Evolutionary conservation across 2,797 vertebrate genomes (phyloP), one percentile per base, ranked within the genome.

Genomic region (Cynopterus sphinx): DNA sequence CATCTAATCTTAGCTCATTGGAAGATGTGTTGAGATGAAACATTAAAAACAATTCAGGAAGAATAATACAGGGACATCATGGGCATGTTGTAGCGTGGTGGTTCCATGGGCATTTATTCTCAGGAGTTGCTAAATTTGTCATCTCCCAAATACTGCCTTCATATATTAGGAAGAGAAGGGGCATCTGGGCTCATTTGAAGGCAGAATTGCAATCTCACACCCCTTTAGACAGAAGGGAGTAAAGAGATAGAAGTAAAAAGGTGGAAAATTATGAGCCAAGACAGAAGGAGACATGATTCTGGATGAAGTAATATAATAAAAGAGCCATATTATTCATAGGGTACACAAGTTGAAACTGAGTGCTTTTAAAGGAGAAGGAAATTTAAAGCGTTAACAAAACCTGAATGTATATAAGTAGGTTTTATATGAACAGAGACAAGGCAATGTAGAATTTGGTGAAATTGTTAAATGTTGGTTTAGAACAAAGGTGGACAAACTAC

Each of bases 1-100:
- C 21, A 51, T 68, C 90, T 90, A 53, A 65, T 55, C 65, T 84
- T 95, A 93, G 78, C 59, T 96, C 87, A 39, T 4, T 65, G 61
- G 81, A 68, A 94, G 73, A 90, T 6, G 28, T 53, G 19, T 6
- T 53, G 51, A 88, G 39, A 67, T 17, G 36, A 94, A 63, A 79
- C 5, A 12, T 26, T 57, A 74, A 39, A 85, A 41, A 70, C 41
- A 71, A 22, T 36, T 43, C 6, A 41, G n/a, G 36, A 22, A 53
- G 43, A 90, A 53, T 10, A 12, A 39, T 13, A 22, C 12, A 83
- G 78, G 71, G 31, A 53, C 65, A 16, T 70, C 53, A 15, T 5
- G 41, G 55, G 61, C 59, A n/a, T 61, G 55, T 3, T 59, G 19
- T 26, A 26, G 77, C 61, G 1, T 0, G 24, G 61, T 16, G 28